Percentiles rank a stretch among this genome's conserved stretches.
These are phyloP conservation scores for Anhinga anhinga DNA, from an alignment of 2,113 vertebrate genomes.

Conservation along the genomic window DNA sequence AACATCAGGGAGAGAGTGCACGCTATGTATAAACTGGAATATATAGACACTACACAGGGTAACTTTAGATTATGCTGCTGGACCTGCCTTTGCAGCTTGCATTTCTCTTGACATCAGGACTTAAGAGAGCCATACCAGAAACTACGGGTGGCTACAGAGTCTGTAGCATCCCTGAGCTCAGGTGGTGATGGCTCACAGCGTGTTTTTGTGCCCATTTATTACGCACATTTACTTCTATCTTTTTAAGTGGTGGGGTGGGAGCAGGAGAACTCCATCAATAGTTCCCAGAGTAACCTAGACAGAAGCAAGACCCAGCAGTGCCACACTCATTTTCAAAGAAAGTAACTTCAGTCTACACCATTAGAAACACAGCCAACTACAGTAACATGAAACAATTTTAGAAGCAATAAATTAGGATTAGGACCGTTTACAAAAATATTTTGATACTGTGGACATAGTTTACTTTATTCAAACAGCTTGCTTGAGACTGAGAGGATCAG, in stretches of 20 bases:
- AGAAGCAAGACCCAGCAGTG: not conserved
- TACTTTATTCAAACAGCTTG: conserved; percentile 48
- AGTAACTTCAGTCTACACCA: not conserved
- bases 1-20: not conserved
- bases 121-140: not conserved
- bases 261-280: not conserved
- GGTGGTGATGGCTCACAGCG: not conserved
- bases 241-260: not conserved
- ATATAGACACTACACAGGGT: not conserved
- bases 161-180: not conserved
- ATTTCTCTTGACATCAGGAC: not conserved
- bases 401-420: conserved; percentile 69
- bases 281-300: not conserved
- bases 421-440: conserved; percentile 69
- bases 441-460: conserved; percentile 54
- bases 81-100: not conserved
- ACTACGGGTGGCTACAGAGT: not conserved
- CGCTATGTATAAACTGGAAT: not conserved
- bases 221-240: not conserved
- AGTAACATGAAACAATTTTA: conserved; percentile 58
- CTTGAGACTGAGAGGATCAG: not conserved
- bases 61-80: not conserved
- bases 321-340: not conserved
- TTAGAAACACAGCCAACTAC: conserved; percentile 1
- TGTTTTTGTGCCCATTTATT: not conserved